Base-by-base conservation (phyloP, 2,113 vertebrate species). In the Numenius arquata region DNA sequence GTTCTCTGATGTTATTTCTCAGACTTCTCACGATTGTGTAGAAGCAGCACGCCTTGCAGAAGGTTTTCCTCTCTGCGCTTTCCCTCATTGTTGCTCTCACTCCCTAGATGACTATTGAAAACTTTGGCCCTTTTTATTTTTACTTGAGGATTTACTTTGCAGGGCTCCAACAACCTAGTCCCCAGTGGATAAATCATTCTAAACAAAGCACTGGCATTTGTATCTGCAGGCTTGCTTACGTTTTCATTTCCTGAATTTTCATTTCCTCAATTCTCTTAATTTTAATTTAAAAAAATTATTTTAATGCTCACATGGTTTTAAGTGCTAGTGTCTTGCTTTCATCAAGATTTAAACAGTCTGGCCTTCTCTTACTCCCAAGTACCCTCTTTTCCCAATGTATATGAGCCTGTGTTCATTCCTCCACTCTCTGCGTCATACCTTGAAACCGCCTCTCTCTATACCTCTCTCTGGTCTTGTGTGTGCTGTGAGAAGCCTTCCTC, bases 181-280 rank as follows among this genome's bases (percentile, higher is more conserved):
- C 27, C 34, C 53, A 36, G 1, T 6, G 48, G 56, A 94, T 71
- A 63, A 87, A 86, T 52, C 34, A 67, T 26, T 90, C 83, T 41
- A 78, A 43, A 29, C 63, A 78, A 92, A 83, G 36, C 29, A 11
- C 43, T 94, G 73, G 56, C 77, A 52, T 65, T 61, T 85, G 56
- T 56, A 66, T 62, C 55, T 90, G 75, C 67, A 91, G 73, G 30
- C 34, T 84, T 91, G 73, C 52, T 91, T 82, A 75, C 17, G 2
- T 87, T 72, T 92, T 88, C 8, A 25, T 87, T 95, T 94, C 89
- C 94, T 85, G 80, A 59, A 89, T 63, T 90, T 82, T 61, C 12
- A 90, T 91, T 92, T 93, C 94, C 77, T 79, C 62, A 74, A 61
- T 74, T 86, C 50, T 20, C 53, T 77, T 82, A 68, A 59, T 89